phyloP scores from a whole-genome alignment of 1,140 invertebrate species.

The Pissodes strobi region DNA sequence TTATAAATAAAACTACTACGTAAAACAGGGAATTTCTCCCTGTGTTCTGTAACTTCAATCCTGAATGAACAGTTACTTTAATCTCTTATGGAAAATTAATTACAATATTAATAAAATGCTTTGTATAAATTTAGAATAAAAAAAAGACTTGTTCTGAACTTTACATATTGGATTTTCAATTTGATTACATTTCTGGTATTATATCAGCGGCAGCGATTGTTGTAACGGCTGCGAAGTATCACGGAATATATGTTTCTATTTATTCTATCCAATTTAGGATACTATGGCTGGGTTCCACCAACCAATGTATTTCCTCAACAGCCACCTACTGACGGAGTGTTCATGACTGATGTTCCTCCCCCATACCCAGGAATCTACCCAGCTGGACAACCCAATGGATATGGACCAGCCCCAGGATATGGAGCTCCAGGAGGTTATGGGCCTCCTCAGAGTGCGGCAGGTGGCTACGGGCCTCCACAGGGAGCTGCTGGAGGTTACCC shows the following conservation, averaged over 20 bases:
- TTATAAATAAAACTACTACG: too few relatives aligned
- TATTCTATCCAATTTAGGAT: constrained; percentile 59
- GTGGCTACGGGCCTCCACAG: constrained; percentile 47
- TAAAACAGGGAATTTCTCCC: too few relatives aligned
- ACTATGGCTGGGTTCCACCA: constrained; percentile 93
- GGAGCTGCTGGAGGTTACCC: constrained; percentile 40
- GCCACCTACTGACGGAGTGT: constrained; percentile 81
- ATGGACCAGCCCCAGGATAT: constrained; percentile 37
- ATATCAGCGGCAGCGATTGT: too few relatives aligned
- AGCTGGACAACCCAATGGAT: constrained; percentile 38
- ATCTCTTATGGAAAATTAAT: too few relatives aligned
- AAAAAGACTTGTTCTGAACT: too few relatives aligned
- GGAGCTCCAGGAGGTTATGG: constrained; percentile 27
- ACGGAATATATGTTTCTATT: background rate
- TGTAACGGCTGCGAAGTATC: too few relatives aligned
- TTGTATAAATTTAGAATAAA: too few relatives aligned
- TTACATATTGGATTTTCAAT: too few relatives aligned
- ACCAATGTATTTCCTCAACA: constrained; percentile 69
- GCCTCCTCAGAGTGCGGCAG: constrained; percentile 4
- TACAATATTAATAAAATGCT: too few relatives aligned
- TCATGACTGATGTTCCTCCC: constrained; percentile 89
- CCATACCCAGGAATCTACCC: constrained; percentile 86
- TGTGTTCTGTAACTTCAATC: too few relatives aligned
- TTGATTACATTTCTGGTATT: too few relatives aligned
- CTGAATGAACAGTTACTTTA: too few relatives aligned